Evolutionary conservation across 2,113 vertebrate species (phyloP), one percentile per base, ranked within the genome.

Genomic region (Pollimyrus isidori): DNA sequence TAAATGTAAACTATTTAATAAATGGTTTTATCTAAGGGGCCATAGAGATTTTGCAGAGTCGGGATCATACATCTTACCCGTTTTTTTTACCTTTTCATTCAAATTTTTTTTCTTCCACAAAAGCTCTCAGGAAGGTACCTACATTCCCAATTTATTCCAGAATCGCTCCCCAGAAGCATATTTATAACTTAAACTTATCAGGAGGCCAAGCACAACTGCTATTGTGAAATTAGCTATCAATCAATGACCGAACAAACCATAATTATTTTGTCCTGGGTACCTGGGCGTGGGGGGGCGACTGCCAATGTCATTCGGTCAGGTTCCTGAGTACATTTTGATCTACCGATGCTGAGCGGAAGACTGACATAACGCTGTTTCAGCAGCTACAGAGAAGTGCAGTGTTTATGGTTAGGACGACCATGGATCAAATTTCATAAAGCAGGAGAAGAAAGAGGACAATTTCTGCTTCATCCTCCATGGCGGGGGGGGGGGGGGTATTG

Each of bases 351-450:
- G 26, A 87, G 15, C 13, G 39, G n/a, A 87, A 21, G 11, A 56
- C 4, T 39, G 56, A 39, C 87, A 62, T 62, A 65, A 46, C 39
- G 87, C 87, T 17, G 56, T 65, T 45, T 58, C 53, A 87, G 87
- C 87, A 88, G 23, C 35, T 49, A 15, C 7, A 21, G 50, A 69
- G 42, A 65, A 23, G 45, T 42, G 62, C 17, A 19, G 87, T 73
- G 65, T 88, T 73, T 73, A 58, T 48, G 87, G 87, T 17, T 35
- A 7, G 30, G 62, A 4, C 86, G 45, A 21, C 52, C 58, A 49
- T 45, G 58, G 56, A 62, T 73, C 87, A 88, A 48, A 73, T 88
- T 88, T 88, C 87, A 88, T 39, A 88, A 30, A 73, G 30, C 35
- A 7, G 83, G 45, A 86, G 30, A 86, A 87, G n/a, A 45, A 87